Base-by-base conservation (phyloP, 2,888 invertebrate species). In the Pristionchus mayeri region DNA sequence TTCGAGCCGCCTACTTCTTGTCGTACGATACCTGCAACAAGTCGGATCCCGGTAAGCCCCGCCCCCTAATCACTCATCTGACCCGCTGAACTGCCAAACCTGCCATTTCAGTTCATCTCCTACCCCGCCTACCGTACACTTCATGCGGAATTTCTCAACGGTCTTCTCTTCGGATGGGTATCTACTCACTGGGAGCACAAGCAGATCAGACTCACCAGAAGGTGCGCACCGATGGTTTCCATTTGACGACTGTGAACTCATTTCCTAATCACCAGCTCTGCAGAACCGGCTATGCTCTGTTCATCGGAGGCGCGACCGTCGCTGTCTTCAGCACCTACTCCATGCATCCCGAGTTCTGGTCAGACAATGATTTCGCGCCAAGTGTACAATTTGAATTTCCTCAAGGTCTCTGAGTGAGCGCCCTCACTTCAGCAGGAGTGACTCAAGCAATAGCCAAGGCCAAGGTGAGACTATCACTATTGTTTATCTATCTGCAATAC, bases 351-450 rank as follows among this genome's bases (percentile, higher is more conserved):
- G 90, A 92, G 85, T 92, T 92, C 87, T 92, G 92, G 91, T 63
- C 34, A 63, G 63, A 6, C 3, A 27, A n/a, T 18, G 3, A 44
- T 13, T 13, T 44, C n/a, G n/a, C n/a, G n/a, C n/a, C n/a, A n/a
- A n/a, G n/a, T n/a, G n/a, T n/a, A n/a, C n/a, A n/a, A n/a, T n/a
- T n/a, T n/a, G n/a, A n/a, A n/a, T n/a, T n/a, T n/a, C n/a, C n/a
- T n/a, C n/a, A n/a, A n/a, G n/a, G n/a, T n/a, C n/a, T n/a, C n/a
- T n/a, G n/a, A n/a, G n/a, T n/a, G n/a, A n/a, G n/a, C n/a, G 97
- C 98, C 84, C 96, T 98, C 92, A 96, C 96, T 87, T 96, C 97
- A 82, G 97, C 98, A 0, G 98, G 97, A 24, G 96, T 97, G 81
- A 96, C 97, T 84, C 97, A 97, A 93, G 95, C 97, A 79, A 95